Base-by-base conservation (phyloP, 2,888 invertebrate species). In the Melitaea athalia region DNA sequence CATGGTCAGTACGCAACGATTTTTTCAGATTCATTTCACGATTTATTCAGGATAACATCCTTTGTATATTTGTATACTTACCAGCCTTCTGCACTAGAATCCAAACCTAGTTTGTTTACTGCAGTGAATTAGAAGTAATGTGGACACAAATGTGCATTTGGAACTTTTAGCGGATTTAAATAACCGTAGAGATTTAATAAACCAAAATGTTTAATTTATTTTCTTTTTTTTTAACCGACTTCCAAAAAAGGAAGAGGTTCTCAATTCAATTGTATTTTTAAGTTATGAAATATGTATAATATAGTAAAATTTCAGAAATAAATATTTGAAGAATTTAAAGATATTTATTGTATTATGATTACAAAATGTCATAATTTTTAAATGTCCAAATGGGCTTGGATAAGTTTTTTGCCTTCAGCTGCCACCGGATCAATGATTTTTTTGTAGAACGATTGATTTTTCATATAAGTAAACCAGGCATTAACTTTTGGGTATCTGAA, bases 1-100 rank as follows among this genome's bases (percentile, higher is more conserved):
- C 91, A 88, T 88, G 90, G 88, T 86, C 89, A 86, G 85, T 82
- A 79, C 81, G 78, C 78, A 81, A 80, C 78, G n/a, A n/a, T n/a
- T n/a, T n/a, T n/a, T n/a, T n/a, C n/a, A n/a, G n/a, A n/a, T n/a
- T n/a, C n/a, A n/a, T n/a, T n/a, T 82, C 82, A 82, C 85, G 85
- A 91, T 91, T 90, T 90, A 89, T 91, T 86, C 83, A 86, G 69
- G 71, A 74, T 74, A 70, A 72, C 63, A 66, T 66, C 65, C 60
- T 68, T 64, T 68, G 63, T 67, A 59, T 67, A 59, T 63, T 63
- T 63, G 57, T 31, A 59, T 67, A 59, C 59, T 49, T 59, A 47
- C 57, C 12, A 6, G 14, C 53, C 31, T 55, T 33, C 31, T 33
- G 50, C 42, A 15, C 53, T 52, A 45, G 60, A 47, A 66, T 60